These are phyloP conservation scores for Neocrepidodera transversa DNA, from an alignment of 2,888 invertebrate species.

Conservation along the genomic window DNA sequence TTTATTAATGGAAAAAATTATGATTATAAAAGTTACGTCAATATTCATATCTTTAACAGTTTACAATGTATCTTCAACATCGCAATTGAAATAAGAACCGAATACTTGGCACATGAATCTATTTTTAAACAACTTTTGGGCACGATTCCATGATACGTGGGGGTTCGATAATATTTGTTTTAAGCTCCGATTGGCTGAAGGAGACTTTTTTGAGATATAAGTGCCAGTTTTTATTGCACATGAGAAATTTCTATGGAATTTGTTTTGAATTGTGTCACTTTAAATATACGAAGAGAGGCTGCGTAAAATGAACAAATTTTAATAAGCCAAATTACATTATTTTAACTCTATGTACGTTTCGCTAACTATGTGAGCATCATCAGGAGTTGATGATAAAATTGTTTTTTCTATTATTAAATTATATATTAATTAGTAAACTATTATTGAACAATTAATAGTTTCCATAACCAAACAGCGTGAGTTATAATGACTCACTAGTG, in stretches of 20 bases:
- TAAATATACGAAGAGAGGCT: not conserved
- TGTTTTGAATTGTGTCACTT: conserved; percentile 19
- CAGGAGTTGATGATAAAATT: too few species aligned
- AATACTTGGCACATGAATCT: conserved; percentile 45
- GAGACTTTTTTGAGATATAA: conserved; percentile 22
- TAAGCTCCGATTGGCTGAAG: conserved; percentile 22
- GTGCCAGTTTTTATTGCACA: conserved; percentile 38
- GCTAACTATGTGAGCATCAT: too few species aligned
- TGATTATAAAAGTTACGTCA: too few species aligned
- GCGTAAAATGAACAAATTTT: too few species aligned
- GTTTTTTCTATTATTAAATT: too few species aligned
- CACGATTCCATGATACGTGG: conserved; percentile 52
- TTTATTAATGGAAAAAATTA: too few species aligned
- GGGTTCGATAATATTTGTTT: conserved; percentile 47
- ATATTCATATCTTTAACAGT: conserved; percentile 39
- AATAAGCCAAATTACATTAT: too few species aligned
- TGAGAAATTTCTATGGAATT: conserved; percentile 27
- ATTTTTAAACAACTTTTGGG: conserved; percentile 53
- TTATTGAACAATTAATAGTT: too few species aligned
- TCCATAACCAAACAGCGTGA: too few species aligned
- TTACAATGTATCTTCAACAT: conserved; percentile 26
- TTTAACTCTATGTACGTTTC: too few species aligned
- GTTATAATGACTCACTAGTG: too few species aligned
- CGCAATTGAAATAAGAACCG: conserved; percentile 39
- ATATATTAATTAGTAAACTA: too few species aligned